Evolutionary conservation across 2,797 vertebrate species (phyloP), one percentile per base, ranked within the genome.

Genomic region (Streptopelia turtur): DNA sequence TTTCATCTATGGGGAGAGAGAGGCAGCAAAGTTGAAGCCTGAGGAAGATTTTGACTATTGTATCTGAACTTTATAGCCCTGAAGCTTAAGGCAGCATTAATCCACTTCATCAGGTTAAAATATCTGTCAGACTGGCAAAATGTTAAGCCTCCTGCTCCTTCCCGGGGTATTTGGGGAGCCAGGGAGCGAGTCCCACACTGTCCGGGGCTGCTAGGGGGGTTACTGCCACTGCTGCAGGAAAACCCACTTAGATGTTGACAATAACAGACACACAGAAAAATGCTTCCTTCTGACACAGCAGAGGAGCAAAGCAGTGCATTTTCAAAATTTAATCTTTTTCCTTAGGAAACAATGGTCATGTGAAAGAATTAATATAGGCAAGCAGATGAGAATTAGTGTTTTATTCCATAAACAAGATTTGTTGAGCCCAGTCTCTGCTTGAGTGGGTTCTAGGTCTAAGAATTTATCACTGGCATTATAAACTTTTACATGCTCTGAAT

Each of bases 91-190:
- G 89, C 90, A 87, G 91, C 37, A 0, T 78, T 87, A 94, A 94
- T 89, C 74, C 64, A 89, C 95, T 92, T 92, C 85, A 87, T 94
- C 91, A 94, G 94, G 94, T 95, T 93, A 95, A 95, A 97, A 95
- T 95, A 97, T 94, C 95, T 96, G 96, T 93, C 95, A 94, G 86
- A 59, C 53, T 83, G 93, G 91, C 56, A 80, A 83, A 94, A 87
- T 69, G 82, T 94, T 82, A 90, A 93, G 86, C 83, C 90, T 87
- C 83, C 66, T 89, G 64, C 80, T 92, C 82, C 83, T 95, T 93
- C 84, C 68, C 81, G 76, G 95, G 72, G 82, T 71, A 25, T 83
- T 50, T 79, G 72, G 69, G 78, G 41, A 92, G 63, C 65, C 49
- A 13, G 39, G 72, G 90, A 74, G 63, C 2, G 53, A 85, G 78